Evolutionary conservation across 2,113 vertebrate species (phyloP).

Genomic region (Halcyon malimbica): DNA sequence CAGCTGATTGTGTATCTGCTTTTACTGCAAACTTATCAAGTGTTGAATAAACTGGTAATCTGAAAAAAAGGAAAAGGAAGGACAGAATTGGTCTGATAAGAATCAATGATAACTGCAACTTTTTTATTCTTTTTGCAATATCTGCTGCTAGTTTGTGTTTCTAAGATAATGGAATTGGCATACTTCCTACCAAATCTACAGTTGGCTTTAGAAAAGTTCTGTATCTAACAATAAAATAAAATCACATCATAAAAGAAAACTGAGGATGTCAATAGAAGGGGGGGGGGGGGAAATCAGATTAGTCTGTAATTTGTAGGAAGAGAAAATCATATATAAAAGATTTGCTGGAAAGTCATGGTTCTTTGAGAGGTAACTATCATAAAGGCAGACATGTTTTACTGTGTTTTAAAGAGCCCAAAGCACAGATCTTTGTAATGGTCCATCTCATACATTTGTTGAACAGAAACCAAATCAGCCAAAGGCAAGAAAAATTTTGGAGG

Average conservation of each 20-base stretch:
- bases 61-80: neutral
- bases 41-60: neutral
- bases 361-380: neutral
- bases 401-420: neutral
- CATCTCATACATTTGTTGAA: conserved; percentile 3
- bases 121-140: neutral
- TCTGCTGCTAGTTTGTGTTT: neutral
- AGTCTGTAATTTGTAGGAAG: conserved; percentile 1
- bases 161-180: neutral
- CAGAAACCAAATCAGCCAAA: conserved; percentile 28
- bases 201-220: neutral
- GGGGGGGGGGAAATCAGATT: neutral
- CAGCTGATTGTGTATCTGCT: neutral
- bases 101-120: neutral
- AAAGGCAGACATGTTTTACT: neutral
- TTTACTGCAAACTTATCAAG: neutral
- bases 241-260: neutral
- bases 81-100: neutral
- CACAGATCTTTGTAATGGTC: neutral
- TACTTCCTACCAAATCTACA: neutral
- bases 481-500: conserved; percentile 17
- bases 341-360: neutral
- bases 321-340: neutral
- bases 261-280: neutral
- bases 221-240: neutral